Conservation (phyloP, 2,888 invertebrate species). For the Lasioglossum calceatum region DNA sequence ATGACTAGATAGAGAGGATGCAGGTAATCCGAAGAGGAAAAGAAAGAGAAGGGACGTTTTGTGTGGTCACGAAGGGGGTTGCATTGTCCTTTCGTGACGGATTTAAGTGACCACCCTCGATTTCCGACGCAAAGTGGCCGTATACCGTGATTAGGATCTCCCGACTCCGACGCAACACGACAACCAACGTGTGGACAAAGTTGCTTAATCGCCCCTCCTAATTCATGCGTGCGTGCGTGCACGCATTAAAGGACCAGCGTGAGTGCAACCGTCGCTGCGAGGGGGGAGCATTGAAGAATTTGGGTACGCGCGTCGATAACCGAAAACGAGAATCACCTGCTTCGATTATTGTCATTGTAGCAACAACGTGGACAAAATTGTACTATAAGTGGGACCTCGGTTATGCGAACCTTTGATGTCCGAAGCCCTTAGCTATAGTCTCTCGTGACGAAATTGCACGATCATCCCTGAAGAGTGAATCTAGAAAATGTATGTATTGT, state of each 20-base stretch:
- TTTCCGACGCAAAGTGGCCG: slow-evolving; percentile 83
- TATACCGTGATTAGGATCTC: slow-evolving; percentile 80
- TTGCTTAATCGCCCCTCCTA: slow-evolving; percentile 64
- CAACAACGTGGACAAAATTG: neutral
- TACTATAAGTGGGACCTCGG: neutral
- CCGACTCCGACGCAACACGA: slow-evolving; percentile 39
- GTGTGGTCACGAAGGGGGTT: slow-evolving; percentile 58
- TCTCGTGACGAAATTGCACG: too few species aligned
- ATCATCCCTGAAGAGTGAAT: too few species aligned
- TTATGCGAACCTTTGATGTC: neutral
- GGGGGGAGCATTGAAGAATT: slow-evolving; percentile 18
- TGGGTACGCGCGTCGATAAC: slow-evolving; percentile 22
- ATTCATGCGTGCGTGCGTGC: slow-evolving; percentile 53
- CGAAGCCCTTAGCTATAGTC: neutral
- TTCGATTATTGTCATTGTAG: neutral
- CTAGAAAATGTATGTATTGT: too few species aligned
- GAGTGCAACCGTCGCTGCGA: slow-evolving; percentile 42
- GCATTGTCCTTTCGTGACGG: slow-evolving; percentile 79
- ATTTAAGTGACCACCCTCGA: slow-evolving; percentile 80
- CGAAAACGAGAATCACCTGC: slow-evolving; percentile 17
- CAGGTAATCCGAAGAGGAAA: neutral
- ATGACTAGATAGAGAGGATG: neutral
- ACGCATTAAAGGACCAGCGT: slow-evolving; percentile 28
- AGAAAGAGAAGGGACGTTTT: slow-evolving; percentile 33
- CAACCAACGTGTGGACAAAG: slow-evolving; percentile 45